A percentile compares a stretch with the other conserved stretches of the same genome.
Evolutionary conservation across 2,888 invertebrate species (phyloP).

Genomic region (Drosophila falleni): DNA sequence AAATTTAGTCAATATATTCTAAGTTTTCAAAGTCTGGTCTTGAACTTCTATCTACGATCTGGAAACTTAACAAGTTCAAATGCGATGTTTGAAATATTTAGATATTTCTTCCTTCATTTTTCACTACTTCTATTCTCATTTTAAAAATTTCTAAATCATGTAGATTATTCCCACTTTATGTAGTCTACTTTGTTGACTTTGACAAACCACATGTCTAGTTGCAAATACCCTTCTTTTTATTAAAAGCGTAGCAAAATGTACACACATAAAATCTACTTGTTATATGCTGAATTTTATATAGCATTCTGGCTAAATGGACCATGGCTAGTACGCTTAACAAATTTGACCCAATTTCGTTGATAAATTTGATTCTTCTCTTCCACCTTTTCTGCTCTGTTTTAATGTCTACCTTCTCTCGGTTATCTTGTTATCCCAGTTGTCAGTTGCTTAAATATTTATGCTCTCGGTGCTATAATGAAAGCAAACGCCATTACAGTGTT

Average conservation of each 20-base stretch:
- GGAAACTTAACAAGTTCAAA: too few species aligned
- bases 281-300: conserved; percentile 13
- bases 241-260: not conserved
- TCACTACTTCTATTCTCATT: too few species aligned
- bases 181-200: not conserved
- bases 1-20: too few species aligned
- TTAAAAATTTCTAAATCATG: too few species aligned
- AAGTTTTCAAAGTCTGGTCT: too few species aligned
- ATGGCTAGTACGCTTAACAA: conserved; percentile 40
- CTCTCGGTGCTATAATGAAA: conserved; percentile 69
- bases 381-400: conserved; percentile 14
- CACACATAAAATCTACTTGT: conserved; percentile 45
- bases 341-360: conserved; percentile 65
- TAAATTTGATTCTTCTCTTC: conserved; percentile 34
- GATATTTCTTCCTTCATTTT: too few species aligned
- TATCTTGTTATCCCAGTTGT: conserved; percentile 70
- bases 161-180: too few species aligned
- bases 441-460: conserved; percentile 78
- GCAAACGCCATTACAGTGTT: conserved; percentile 70
- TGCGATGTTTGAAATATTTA: too few species aligned
- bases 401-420: conserved; percentile 33
- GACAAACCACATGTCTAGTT: not conserved
- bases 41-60: too few species aligned
- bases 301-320: conserved; percentile 21
- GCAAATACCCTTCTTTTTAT: not conserved